A percentile compares a stretch with the other conserved stretches of the same genome.
These are phyloP conservation scores for Amiota communis DNA, from an alignment of 2,888 invertebrate species.

Conservation along the genomic window DNA sequence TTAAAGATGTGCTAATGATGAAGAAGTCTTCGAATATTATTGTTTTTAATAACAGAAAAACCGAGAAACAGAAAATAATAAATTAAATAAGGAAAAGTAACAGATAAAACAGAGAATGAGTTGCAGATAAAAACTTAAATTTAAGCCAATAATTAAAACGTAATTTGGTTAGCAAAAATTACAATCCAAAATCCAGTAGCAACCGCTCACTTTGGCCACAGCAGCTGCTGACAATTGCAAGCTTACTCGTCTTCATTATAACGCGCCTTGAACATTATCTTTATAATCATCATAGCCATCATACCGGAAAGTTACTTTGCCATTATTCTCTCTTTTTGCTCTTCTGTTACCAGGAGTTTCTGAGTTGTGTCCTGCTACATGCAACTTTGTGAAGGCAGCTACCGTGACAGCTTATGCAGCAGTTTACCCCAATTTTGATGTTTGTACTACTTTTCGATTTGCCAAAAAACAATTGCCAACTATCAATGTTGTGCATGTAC, in stretches of 20 bases:
- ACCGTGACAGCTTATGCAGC: constrained; percentile 33
- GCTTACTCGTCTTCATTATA: neutral
- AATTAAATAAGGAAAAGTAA: neutral
- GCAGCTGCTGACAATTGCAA: constrained; percentile 42
- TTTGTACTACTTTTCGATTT: too few relatives aligned
- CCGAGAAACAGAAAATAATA: neutral
- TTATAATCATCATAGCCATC: constrained; percentile 29
- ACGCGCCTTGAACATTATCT: constrained; percentile 48
- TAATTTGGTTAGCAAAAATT: constrained; percentile 57
- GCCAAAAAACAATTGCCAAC: too few relatives aligned
- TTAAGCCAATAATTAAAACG: constrained; percentile 54
- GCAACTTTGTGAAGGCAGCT: constrained; percentile 33
- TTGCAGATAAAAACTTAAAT: constrained; percentile 8
- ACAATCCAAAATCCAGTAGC: neutral
- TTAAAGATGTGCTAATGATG: constrained; percentile 31
- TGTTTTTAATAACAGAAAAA: neutral
- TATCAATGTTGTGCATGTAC: too few relatives aligned
- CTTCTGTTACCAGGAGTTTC: constrained; percentile 30
- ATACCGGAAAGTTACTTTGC: constrained; percentile 34
- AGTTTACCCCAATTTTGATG: constrained; percentile 1
- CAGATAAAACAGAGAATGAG: constrained; percentile 1
- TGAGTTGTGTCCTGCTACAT: constrained; percentile 47
- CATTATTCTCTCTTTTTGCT: constrained; percentile 31
- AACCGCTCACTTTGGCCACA: neutral
- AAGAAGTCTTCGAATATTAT: constrained; percentile 8